Base-by-base conservation (phyloP, 1,140 invertebrate genomes). In the Tenebrio molitor region DNA sequence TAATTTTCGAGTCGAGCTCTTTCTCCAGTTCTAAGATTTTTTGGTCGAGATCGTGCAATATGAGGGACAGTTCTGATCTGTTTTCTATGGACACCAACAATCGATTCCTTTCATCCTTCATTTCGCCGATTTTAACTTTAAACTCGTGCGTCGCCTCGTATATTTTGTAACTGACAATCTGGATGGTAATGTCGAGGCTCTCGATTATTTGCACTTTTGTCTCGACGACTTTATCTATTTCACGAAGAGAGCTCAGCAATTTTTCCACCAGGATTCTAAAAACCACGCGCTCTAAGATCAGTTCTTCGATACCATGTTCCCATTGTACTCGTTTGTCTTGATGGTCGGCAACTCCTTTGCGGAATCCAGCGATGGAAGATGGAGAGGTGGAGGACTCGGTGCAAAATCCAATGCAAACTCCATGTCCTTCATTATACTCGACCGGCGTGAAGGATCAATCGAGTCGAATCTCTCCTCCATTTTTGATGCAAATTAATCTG, bases 91-190 rank as follows among this genome's bases (percentile, higher is more conserved):
- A 33, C 12, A 21, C 29, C n/a, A 67, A 39, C 10, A 77, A 29
- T 15, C 36, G 15, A 14, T 72, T 63, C 41, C 72, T 71, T 19
- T 42, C 23, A 14, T 69, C 46, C 15, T 64, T 72, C 10, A 77
- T 25, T 41, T 72, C 16, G 14, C 65, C 53, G 10, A 74, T 71
- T 63, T 64, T 41, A 1, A n/a, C 65, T 8, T 64, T 46, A 46
- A 74, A 78, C n/a, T 69, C 46, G 25, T 72, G 73, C 21, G 63
- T 66, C 1, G 74, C 69, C 44, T 78, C 74, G 33, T 74, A 76
- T 19, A 75, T 39, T 69, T 76, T 78, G 50, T 76, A 78, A 58
- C 62, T 76, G 8, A 78, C 33, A 7, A 78, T 50, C 17, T 73
- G 72, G 33, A 72, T 44, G 5, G 72, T 74, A 1, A 76, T 33